Evolutionary conservation across 2,797 vertebrate species (phyloP).

Genomic region (Benthosema pterotum): DNA sequence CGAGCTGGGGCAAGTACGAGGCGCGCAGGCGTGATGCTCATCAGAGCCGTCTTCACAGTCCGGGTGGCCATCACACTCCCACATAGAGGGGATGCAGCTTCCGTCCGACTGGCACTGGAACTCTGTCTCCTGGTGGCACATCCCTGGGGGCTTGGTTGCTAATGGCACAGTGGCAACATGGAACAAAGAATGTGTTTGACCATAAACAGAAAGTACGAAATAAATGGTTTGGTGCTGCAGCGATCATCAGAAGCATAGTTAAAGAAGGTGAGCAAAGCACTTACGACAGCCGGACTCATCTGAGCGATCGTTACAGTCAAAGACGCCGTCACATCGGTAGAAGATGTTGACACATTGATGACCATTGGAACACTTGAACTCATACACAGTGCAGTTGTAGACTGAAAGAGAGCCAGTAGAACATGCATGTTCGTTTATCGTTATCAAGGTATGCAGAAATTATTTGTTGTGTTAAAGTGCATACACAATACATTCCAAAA

Average conservation of each 20-base stretch:
- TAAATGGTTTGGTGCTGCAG: no score
- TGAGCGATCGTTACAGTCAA: slow-evolving; percentile 93
- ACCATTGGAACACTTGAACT: slow-evolving; percentile 90
- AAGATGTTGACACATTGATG: slow-evolving; percentile 88
- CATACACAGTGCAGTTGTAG: slow-evolving; percentile 90
- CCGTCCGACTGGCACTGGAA: slow-evolving; percentile 99
- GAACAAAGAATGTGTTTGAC: not conserved
- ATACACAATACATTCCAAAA: no score
- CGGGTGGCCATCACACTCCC: slow-evolving; percentile 94
- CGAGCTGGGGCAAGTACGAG: slow-evolving; percentile 87
- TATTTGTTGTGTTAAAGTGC: slow-evolving; percentile 44
- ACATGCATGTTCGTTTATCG: no score
- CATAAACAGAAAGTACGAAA: no score
- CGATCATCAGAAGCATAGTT: no score
- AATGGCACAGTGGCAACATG: slow-evolving; percentile 21
- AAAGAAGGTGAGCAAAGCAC: slow-evolving; percentile 50
- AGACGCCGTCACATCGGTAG: slow-evolving; percentile 92
- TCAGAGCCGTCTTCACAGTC: slow-evolving; percentile 94
- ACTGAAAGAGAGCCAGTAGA: slow-evolving; percentile 72
- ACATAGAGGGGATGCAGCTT: slow-evolving; percentile 86
- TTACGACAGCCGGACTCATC: slow-evolving; percentile 94
- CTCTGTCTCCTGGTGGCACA: slow-evolving; percentile 95
- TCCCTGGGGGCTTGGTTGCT: slow-evolving; percentile 94
- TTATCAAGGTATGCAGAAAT: slow-evolving; percentile 22
- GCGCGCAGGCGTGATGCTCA: slow-evolving; percentile 89